Evolutionary conservation across 2,888 invertebrate species (phyloP), one percentile per base, ranked within the genome.

Genomic region (Lymantria dispar): DNA sequence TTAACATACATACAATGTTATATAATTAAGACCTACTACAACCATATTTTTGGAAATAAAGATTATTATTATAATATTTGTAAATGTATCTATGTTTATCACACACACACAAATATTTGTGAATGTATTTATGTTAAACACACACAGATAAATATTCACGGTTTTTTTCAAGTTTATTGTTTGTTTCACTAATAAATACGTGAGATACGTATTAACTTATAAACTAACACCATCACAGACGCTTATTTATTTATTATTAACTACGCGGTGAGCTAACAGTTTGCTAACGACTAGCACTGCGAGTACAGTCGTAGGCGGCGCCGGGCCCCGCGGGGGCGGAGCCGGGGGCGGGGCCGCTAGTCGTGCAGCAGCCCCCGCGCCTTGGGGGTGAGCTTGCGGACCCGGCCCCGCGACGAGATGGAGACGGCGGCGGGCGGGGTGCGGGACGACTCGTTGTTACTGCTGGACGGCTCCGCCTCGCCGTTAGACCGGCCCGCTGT

Each of bases 301-400:
- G 33, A 33, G 33, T 10, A 33, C 33, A 10, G 30, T 8, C 8
- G 5, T 30, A 30, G 5, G 30, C 8, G 30, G 8, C 30, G 30
- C n/a, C n/a, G n/a, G n/a, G 5, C 30, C 30, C 30, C 30, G 30
- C 8, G 30, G 8, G 30, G 30, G 8, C 8, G 8, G 7, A 5
- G 7, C 30, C 30, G 30, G 33, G 33, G 33, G 1, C 40, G 1
- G 14, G 40, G 15, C 8, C 14, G 42, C 76, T 74, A 91, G 59
- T 92, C 92, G 33, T 86, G 75, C 56, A 93, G 80, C 64, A 94
- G 92, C 45, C 95, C 95, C 47, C 95, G 92, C 54, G 96, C 96
- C 76, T 96, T 94, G 50, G 95, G 94, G 29, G 97, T 97, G 67
- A 97, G 93, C 82, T 95, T 96, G 47, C 98, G 93, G 50, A 98